Base-by-base conservation (phyloP, 2,888 invertebrate species). In the Drosophila gaucha region DNA sequence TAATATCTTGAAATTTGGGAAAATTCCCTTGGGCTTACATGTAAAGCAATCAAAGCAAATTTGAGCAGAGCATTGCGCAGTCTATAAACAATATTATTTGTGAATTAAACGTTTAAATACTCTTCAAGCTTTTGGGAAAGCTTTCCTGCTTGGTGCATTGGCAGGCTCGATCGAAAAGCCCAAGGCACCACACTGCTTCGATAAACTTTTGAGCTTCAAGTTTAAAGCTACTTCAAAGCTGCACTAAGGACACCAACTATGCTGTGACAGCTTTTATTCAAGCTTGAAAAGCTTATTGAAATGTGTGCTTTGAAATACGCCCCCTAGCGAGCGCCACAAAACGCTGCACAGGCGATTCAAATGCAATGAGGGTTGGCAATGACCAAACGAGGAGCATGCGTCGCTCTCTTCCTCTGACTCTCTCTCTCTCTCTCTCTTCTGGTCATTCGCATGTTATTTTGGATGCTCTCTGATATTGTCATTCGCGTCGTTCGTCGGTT, bases 331-430 rank as follows among this genome's bases (percentile, higher is more conserved):
- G 12, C 6, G 31, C n/a, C 1, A 35, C 10, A 35, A 9, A 43
- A 22, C 57, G n/a, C 1, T 35, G 26, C 12, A 22, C 26, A 24
- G 12, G 2, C 3, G 18, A 18, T 43, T 8, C 9, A 18, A 26
- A n/a, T 46, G 18, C 6, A 33, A 30, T 14, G 22, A 47, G 67
- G 67, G 70, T 73, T 73, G 74, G 26, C 43, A 67, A 38, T 52
- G 73, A 26, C 24, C 30, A 31, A 20, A 2, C 9, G 0, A 49
- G 20, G 18, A 58, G 63, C 58, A 59, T 30, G 67, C 57, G 49
- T n/a, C 16, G 18, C 28, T 38, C 14, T 36, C 12, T 8, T 6
- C 1, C 46, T 12, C 49, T 33, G 33, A 18, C 58, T 36, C 36
- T 30, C 41, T 6, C 18, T 44, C 41, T 63, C 58, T 36, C n/a